These are phyloP conservation scores for Urechis unicinctus DNA, from an alignment of 2,888 invertebrate species.

Conservation along the genomic window DNA sequence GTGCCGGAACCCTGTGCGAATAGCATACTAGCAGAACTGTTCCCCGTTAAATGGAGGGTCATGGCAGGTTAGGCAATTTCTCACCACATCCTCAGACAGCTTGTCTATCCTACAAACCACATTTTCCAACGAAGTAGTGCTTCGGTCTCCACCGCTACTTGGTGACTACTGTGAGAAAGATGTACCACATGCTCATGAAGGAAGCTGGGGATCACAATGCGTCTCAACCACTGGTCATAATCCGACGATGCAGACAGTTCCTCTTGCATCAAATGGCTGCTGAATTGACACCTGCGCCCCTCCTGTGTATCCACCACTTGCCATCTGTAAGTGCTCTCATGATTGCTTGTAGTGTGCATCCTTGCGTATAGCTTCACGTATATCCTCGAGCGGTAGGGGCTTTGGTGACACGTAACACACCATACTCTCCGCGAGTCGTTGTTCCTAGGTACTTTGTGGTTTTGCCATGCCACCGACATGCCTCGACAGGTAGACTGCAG, in stretches of 20 bases:
- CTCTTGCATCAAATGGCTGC: neutral
- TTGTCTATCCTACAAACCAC: constrained; percentile 24
- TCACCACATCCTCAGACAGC: constrained; percentile 12
- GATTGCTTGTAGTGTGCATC: constrained; percentile 2
- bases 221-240: constrained; percentile 10
- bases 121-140: constrained; percentile 25
- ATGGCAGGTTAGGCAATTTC: constrained; percentile 10
- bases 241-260: constrained; percentile 3
- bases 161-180: constrained; percentile 24
- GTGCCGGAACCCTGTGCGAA: too few relatives aligned
- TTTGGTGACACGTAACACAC: constrained; percentile 2
- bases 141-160: constrained; percentile 21
- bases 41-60: too few relatives aligned
- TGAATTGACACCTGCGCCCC: too few relatives aligned
- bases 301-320: too few relatives aligned
- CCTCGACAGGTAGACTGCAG: constrained; percentile 16
- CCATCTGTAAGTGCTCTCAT: too few relatives aligned
- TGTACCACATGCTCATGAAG: constrained; percentile 15
- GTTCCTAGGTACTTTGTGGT: too few relatives aligned
- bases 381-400: neutral
- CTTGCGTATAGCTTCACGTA: neutral
- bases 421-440: too few relatives aligned
- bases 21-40: too few relatives aligned
- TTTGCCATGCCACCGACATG: too few relatives aligned
- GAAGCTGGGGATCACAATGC: constrained; percentile 18